A percentile compares a stretch with the other conserved stretches of the same genome.
Evolutionary conservation across 2,113 vertebrate genomes (phyloP).

Genomic region (Poicephalus meyeri): DNA sequence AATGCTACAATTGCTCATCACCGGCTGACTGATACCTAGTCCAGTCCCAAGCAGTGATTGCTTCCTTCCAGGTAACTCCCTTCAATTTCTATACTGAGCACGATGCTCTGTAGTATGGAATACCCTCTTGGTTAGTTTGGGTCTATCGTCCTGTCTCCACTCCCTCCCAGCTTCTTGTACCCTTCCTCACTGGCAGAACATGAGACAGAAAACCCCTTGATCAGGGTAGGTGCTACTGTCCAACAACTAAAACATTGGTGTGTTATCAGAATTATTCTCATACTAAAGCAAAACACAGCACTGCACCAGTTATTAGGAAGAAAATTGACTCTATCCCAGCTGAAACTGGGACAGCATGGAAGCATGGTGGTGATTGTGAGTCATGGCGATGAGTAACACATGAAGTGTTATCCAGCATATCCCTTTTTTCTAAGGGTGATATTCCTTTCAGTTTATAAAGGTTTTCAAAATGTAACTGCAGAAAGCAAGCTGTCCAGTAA

Average conservation of each 20-base stretch:
- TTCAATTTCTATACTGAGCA: background rate
- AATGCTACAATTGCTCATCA: background rate
- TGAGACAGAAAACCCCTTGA: background rate
- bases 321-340: background rate
- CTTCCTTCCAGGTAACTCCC: background rate
- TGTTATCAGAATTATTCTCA: background rate
- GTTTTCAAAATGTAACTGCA: background rate
- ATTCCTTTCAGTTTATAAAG: background rate
- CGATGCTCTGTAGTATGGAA: background rate
- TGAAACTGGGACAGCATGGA: background rate
- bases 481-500: background rate
- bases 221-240: background rate
- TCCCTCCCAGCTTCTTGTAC: background rate
- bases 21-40: background rate
- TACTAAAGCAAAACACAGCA: background rate
- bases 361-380: background rate
- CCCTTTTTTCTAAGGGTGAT: background rate
- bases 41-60: background rate
- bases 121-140: background rate
- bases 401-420: no score
- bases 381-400: fast-evolving
- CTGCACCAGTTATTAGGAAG: background rate
- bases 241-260: background rate
- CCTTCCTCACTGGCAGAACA: background rate
- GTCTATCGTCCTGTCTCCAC: background rate